Evolutionary conservation across 2,113 vertebrate genomes (phyloP), one percentile per base, ranked within the genome.

Genomic region (Nyctibius bracteatus): DNA sequence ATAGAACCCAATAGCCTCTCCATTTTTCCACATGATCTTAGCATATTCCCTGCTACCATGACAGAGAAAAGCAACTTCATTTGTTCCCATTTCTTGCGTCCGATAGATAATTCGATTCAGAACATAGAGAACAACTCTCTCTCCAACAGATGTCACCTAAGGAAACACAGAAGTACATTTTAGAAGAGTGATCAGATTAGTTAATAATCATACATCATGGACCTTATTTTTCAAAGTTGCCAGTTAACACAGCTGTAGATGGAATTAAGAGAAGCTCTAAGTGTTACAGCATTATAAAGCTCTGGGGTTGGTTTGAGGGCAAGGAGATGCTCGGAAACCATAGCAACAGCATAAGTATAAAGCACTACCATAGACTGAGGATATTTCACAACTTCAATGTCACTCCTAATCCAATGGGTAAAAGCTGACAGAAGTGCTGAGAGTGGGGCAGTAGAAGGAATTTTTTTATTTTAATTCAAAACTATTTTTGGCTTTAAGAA

Each of bases 1-100:
- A 96, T 99, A 99, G 98, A 99, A 99, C 14, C 99, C 99, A 95
- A 99, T 91, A 47, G 99, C 99, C 75, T 99, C 98, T 96, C 99
- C 99, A 88, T 98, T 97, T 70, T 97, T 98, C 99, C 99, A 99
- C 68, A 99, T 86, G 95, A 99, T 98, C 96, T 99, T 99, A 75
- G 98, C 99, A 85, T 98, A 98, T 65, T 99, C 98, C 28, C 89
- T 97, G 88, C 98, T 98, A 92, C 95, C 93, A 66, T 99, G 99
- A 91, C 99, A 99, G 59, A 99, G 98, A 94, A 99, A 99, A 17
- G 98, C 98, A 27, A 96, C 71, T 54, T 99, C 99, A 47, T 98
- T 94, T 73, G 78, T 84, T 94, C 93, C 98, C 93, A 98, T 99
- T 97, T 99, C 99, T 93, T 97, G 98, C 1, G 97, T 98, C 97